phyloP scores from a whole-genome alignment of 2,113 vertebrate species.

The Pseudorasbora parva region DNA sequence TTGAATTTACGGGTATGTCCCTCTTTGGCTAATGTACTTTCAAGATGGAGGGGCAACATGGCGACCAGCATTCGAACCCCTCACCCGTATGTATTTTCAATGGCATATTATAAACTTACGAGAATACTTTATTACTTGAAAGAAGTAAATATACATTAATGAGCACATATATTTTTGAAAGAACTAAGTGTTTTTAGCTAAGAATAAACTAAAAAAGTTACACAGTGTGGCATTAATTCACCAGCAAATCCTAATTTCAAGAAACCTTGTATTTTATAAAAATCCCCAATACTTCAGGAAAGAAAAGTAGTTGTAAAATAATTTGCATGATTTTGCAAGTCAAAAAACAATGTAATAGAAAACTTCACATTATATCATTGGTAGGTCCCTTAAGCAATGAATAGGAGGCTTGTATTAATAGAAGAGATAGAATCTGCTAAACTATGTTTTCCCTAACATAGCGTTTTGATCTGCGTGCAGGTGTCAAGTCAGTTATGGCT shows the following conservation, averaged over 20 bases:
- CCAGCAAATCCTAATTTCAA: not conserved
- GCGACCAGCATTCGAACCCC: too few species aligned
- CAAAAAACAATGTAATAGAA: constrained; percentile 11
- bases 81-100: too few species aligned
- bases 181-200: too few species aligned
- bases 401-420: not conserved
- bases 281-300: not conserved
- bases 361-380: not conserved
- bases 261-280: not conserved
- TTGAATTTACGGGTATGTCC: too few species aligned
- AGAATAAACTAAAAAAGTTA: too few species aligned
- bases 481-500: not conserved
- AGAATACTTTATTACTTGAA: too few species aligned
- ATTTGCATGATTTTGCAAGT: not conserved
- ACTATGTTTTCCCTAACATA: constrained; percentile 5
- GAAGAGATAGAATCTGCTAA: constrained; percentile 2
- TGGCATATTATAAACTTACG: too few species aligned
- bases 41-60: too few species aligned
- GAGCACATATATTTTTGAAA: too few species aligned
- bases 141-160: too few species aligned
- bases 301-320: not conserved
- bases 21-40: too few species aligned
- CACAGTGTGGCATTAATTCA: too few species aligned
- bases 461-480: constrained; percentile 39
- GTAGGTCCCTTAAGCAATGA: not conserved